A percentile compares a stretch with the other conserved stretches of the same genome.
phyloP scores from a whole-genome alignment of 2,113 vertebrate species.

The Calidris pygmaea region DNA sequence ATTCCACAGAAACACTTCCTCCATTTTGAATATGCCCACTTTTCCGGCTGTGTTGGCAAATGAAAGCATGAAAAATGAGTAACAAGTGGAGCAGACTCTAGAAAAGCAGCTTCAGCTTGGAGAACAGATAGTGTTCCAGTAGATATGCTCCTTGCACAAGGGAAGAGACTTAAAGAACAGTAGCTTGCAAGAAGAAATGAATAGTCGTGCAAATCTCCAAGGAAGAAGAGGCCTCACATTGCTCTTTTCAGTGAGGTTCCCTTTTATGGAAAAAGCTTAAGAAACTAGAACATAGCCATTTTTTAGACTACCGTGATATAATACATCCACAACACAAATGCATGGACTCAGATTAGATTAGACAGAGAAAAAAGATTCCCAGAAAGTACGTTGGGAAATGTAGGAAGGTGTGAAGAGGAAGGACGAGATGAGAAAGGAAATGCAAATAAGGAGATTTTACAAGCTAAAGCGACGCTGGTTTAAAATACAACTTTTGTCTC shows the following conservation, averaged over 20 bases:
- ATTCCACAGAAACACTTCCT: not conserved
- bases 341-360: not conserved
- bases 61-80: not conserved
- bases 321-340: not conserved
- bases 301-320: not conserved
- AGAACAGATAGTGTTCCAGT: not conserved
- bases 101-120: not conserved
- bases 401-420: conserved; percentile 57
- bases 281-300: not conserved
- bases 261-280: not conserved
- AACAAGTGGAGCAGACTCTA: not conserved
- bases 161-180: not conserved
- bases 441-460: conserved; percentile 15
- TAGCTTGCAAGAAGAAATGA: not conserved
- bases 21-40: not conserved
- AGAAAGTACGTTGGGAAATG: conserved; percentile 36
- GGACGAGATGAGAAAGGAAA: conserved; percentile 38
- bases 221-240: not conserved
- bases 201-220: not conserved
- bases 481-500: not conserved
- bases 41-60: not conserved
- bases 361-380: not conserved
- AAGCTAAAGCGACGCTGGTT: not conserved
- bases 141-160: not conserved
- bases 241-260: conserved; percentile 30